Base-by-base conservation (phyloP, 2,888 invertebrate species). In the Lasiommata megera region DNA sequence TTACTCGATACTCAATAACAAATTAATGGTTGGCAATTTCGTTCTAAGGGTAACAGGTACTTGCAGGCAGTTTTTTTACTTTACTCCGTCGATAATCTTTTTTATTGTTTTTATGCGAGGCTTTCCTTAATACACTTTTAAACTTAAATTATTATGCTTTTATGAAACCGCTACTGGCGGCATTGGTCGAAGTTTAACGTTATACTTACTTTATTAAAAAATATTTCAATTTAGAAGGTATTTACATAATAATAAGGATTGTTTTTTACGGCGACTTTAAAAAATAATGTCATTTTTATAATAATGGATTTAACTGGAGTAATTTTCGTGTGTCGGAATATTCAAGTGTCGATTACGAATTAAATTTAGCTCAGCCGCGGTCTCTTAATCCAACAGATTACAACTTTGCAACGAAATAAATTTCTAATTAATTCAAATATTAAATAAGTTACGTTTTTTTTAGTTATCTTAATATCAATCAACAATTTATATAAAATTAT, bases 121-220 rank as follows among this genome's bases (percentile, higher is more conserved):
- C 11, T 34, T 34, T 34, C 11, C 34, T 34, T 34, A 34, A 34
- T 34, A 34, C 11, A 34, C 34, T 34, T 60, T 60, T 40, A 50
- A 57, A 53, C 51, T 58, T 62, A 60, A 34, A 63, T 65, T 65
- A 65, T 54, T 54, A 58, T 60, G 62, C 29, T 52, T 60, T 57
- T 57, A 60, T 48, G 34, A 57, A 60, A 53, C 54, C 53, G 64
- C 64, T 63, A 63, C 65, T 56, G 60, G 48, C 41, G 47, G 62
- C 58, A 62, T 57, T 54, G 61, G 16, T 46, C 60, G 52, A 58
- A 53, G 58, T 60, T 52, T 57, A n/a, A 62, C 46, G 51, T 52
- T 62, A 44, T 48, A 60, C 40, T 52, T 41, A 60, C 46, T 29
- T 31, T 31, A 28, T 16, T 40, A 52, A 34, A n/a, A 43, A 47